These are phyloP conservation scores for Catocala sponsa DNA, from an alignment of 2,888 invertebrate species.

Conservation along the genomic window DNA sequence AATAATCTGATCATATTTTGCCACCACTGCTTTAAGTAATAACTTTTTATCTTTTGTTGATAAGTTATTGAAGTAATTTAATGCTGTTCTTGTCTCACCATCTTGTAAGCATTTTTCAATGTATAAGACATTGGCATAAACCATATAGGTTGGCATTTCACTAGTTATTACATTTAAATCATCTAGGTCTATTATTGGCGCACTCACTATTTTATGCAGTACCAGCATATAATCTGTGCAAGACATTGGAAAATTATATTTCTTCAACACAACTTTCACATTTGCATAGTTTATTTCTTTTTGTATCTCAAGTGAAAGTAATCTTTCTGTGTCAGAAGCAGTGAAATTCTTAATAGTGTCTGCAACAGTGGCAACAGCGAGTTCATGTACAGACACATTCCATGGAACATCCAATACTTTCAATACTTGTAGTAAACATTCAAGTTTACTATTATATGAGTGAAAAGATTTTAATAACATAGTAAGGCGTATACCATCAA, in stretches of 20 bases:
- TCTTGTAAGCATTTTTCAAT: constrained; percentile 76
- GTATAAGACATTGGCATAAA: constrained; percentile 73
- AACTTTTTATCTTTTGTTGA: constrained; percentile 65
- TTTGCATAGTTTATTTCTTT: constrained; percentile 80
- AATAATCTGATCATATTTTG: constrained; percentile 80
- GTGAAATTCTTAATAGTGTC: constrained; percentile 75
- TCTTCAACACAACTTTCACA: constrained; percentile 80
- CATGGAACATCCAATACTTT: constrained; percentile 83
- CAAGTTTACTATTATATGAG: constrained; percentile 70
- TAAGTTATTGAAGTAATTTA: constrained; percentile 72
- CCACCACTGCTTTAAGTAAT: constrained; percentile 67
- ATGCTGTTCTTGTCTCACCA: constrained; percentile 73
- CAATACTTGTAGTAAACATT: constrained; percentile 78
- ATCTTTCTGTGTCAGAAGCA: constrained; percentile 70
- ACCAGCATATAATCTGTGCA: constrained; percentile 77
- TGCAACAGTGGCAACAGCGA: constrained; percentile 73
- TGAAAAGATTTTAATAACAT: constrained; percentile 75
- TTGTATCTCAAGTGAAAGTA: constrained; percentile 75
- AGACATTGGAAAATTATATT: constrained; percentile 79
- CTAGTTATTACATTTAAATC: constrained; percentile 74
- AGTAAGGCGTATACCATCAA: constrained; percentile 75
- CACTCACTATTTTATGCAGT: constrained; percentile 74
- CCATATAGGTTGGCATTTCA: constrained; percentile 66
- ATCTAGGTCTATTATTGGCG: constrained; percentile 66
- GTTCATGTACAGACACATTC: constrained; percentile 67